These are phyloP conservation scores for Anableps anableps DNA, from an alignment of 2,797 vertebrate species.

Conservation along the genomic window DNA sequence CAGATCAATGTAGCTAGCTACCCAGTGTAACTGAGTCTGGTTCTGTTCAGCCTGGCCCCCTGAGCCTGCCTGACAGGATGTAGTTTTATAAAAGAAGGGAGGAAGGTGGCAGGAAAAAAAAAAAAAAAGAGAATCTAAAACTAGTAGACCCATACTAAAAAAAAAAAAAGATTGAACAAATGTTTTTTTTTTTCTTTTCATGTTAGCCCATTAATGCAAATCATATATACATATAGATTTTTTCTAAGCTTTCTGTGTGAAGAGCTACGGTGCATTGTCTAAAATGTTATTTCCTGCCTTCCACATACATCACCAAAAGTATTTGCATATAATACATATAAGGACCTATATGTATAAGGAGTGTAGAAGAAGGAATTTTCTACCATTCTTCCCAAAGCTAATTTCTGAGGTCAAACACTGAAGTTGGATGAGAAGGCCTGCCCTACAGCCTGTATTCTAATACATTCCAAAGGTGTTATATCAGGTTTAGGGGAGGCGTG, in stretches of 20 bases:
- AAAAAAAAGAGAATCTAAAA: slow-evolving; percentile 42
- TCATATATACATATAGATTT: slow-evolving; percentile 48
- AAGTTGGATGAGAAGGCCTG: background rate
- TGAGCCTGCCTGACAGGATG: slow-evolving; percentile 59
- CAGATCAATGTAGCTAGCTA: slow-evolving; percentile 79
- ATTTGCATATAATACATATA: background rate
- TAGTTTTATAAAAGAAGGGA: slow-evolving; percentile 39
- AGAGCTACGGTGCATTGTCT: background rate
- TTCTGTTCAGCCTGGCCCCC: slow-evolving; percentile 69
- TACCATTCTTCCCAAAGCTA: background rate
- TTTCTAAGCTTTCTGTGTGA: slow-evolving; percentile 7
- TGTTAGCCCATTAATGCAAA: slow-evolving; percentile 46
- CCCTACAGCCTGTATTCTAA: background rate
- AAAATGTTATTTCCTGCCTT: background rate
- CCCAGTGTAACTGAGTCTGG: slow-evolving; percentile 87
- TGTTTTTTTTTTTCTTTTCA: slow-evolving; percentile 39
- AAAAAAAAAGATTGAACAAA: slow-evolving; percentile 35
- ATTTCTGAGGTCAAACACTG: background rate
- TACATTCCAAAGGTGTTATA: background rate
- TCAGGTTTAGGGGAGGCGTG: background rate
- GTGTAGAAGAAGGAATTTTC: background rate
- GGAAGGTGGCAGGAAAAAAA: slow-evolving; percentile 46
- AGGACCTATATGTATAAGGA: background rate
- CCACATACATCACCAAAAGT: background rate
- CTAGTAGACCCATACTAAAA: slow-evolving; percentile 47